Base-by-base conservation (phyloP, 2,888 invertebrate genomes). In the Sphaeridia pumilis region DNA sequence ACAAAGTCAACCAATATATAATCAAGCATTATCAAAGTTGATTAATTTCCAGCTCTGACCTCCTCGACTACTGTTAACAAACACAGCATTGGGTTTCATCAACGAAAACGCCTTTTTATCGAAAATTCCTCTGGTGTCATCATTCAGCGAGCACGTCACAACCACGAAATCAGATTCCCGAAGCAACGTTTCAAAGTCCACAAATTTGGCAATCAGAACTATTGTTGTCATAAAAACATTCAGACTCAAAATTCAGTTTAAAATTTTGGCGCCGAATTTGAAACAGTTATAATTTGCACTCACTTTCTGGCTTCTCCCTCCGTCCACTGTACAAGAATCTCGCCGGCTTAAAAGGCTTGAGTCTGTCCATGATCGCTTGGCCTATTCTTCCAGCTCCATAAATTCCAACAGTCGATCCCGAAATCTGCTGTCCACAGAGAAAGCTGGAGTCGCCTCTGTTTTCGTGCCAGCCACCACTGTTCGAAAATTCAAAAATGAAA, bases 51-150 rank as follows among this genome's bases (percentile, higher is more conserved):
- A 22, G 44, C 22, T 24, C 44, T 48, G 58, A 72, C 78, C 89
- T 58, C 89, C 89, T 48, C 89, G 75, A 65, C 89, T 84, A 1
- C 85, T 83, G 68, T 97, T 95, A 1, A 97, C 75, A 69, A 95
- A 85, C 53, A 95, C 78, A 0, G 88, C 83, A 49, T 76, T 80
- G 0, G 73, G 71, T 69, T 94, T 95, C 95, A 95, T 97, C 68
- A 82, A 81, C 2, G 72, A 70, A 70, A 95, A 94, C 0, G 84
- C 81, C n/a, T 73, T 69, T 55, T 77, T 76, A 68, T 88, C 83
- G 65, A 97, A 92, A 52, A 93, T 73, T 49, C 79, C 78, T 51
- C 75, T 78, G 0, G 92, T 94, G 67, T 86, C 82, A 0, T 83
- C 78, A 0, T 82, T 84, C 35, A 92, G 71, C 1, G 90, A 79